Conservation (phyloP, 1,140 invertebrate genomes). For the Epicauta chinensis region DNA sequence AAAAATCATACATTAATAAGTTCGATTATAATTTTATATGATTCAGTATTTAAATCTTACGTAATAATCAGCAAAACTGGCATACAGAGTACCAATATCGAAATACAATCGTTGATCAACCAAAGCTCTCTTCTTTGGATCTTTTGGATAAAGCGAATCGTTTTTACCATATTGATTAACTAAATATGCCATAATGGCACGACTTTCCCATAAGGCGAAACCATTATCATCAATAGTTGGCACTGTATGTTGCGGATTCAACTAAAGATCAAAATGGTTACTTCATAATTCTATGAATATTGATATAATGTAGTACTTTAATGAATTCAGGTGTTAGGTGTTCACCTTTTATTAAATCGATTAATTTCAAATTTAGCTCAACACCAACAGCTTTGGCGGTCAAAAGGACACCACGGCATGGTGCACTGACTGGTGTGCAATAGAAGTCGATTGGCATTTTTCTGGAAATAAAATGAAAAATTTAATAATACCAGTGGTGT, state of each 20-base stretch:
- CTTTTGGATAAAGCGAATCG: conserved; percentile 66
- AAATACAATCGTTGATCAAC: conserved; percentile 71
- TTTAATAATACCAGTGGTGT: no score
- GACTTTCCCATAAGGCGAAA: conserved; percentile 59
- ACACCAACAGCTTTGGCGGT: conserved; percentile 59
- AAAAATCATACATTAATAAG: conserved; percentile 25
- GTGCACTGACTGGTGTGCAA: conserved; percentile 50
- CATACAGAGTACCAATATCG: conserved; percentile 63
- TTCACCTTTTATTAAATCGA: conserved; percentile 60
- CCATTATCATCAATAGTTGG: conserved; percentile 63
- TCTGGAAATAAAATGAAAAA: no score
- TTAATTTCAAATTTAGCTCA: conserved; percentile 58
- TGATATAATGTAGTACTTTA: conserved; percentile 52
- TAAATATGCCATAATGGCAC: conserved; percentile 67
- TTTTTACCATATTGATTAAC: conserved; percentile 66
- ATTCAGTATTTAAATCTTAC: conserved; percentile 47
- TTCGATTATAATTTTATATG: conserved; percentile 14
- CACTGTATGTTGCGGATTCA: conserved; percentile 65
- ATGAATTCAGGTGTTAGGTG: conserved; percentile 63
- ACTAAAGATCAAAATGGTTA: conserved; percentile 40
- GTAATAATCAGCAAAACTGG: conserved; percentile 56
- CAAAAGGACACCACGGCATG: conserved; percentile 57
- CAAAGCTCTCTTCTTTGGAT: conserved; percentile 59
- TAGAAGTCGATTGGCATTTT: conserved; percentile 48
- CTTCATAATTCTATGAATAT: neutral